Evolutionary conservation across 2,113 vertebrate genomes (phyloP), one percentile per base, ranked within the genome.

Genomic region (Ceyx margarethae): DNA sequence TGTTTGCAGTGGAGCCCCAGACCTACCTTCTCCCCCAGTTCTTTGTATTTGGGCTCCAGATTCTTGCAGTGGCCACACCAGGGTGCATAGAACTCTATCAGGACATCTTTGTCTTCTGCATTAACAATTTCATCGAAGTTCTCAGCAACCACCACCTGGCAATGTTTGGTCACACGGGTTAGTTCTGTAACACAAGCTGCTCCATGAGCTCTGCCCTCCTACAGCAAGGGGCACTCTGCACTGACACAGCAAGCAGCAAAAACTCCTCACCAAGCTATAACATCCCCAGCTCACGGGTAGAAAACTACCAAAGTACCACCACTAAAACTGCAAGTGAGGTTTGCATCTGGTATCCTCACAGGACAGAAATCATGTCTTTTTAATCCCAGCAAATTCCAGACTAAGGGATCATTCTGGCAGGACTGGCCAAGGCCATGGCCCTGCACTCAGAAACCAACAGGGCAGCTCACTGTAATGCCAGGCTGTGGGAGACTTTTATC

Each of bases 41-140:
- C 99, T 58, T 98, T 99, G 96, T 98, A 99, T 82, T 99, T 99
- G 67, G 99, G 99, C 90, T 99, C 99, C 97, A 99, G 97, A 88
- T 97, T 99, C 97, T 99, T 99, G 97, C 99, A 99, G 93, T 99
- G 99, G 78, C 99, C 99, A 19, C 99, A 99, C 99, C 99, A 99
- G 0, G 99, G 99, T 8, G 99, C 99, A 2, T 99, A 99, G 85
- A 99, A 99, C 96, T 99, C 99, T 76, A 99, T 98, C 79, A 99
- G 98, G 19, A 99, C 99, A 68, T 99, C 99, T 97, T 99, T 99
- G 95, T 97, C 96, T 87, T 99, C 98, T 40, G 98, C 98, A 33
- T 99, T 99, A 25, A 99, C 99, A 28, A 99, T 98, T 83, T 99
- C 97, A 91, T 99, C 99, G 62, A 99, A 99, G 97, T 98, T 99